phyloP scores from a whole-genome alignment of 35 echinoderm and acorn worm genomes.

The Chiridota heheva region DNA sequence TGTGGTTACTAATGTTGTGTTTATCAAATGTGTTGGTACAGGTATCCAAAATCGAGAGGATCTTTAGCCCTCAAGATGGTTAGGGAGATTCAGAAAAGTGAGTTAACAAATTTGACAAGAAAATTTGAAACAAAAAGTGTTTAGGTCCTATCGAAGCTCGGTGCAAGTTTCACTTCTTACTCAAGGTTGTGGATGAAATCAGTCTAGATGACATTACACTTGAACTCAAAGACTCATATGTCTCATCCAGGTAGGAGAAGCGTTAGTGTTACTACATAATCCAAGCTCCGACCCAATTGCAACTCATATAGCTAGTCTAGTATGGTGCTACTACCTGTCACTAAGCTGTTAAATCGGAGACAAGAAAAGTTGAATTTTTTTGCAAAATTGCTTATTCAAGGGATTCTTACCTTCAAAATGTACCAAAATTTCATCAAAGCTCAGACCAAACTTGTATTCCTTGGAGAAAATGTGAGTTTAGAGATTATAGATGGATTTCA shows the following conservation, averaged over 20 bases:
- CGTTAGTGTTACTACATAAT: no score
- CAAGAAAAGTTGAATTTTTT: no score
- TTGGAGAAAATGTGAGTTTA: no score
- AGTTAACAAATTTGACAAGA: neutral
- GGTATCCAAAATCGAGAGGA: neutral
- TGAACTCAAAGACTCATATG: conserved; percentile 3
- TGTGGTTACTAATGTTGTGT: conserved; percentile 16
- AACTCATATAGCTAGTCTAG: no score
- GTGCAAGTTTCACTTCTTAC: neutral
- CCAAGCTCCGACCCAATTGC: no score
- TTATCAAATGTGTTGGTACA: neutral
- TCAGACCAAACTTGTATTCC: no score
- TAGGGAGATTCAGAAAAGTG: neutral
- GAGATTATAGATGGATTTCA: no score
- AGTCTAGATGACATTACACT: neutral
- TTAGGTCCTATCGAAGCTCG: neutral
- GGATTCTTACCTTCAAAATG: no score
- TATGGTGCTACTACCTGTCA: no score
- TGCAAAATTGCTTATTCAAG: no score
- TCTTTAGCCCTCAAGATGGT: neutral
- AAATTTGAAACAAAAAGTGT: neutral
- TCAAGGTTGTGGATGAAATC: neutral
- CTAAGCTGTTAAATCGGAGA: no score
- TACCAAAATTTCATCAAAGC: no score
- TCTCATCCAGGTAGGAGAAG: neutral